Conservation (phyloP, 2,797 vertebrate genomes). For the Sitta carolinensis region DNA sequence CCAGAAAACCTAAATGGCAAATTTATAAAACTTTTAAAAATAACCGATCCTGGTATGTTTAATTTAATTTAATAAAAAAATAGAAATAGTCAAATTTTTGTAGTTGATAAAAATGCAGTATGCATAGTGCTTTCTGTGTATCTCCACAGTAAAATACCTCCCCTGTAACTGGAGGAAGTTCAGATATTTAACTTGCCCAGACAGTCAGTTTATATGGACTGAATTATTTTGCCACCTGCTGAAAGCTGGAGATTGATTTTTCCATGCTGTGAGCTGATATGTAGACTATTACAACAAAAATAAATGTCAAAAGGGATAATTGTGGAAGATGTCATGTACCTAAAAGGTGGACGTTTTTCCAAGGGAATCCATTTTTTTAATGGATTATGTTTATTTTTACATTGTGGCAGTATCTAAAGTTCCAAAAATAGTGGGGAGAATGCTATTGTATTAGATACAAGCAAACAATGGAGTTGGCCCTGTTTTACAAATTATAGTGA, state of each 20-base stretch:
- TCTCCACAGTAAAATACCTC: background rate
- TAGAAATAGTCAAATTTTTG: background rate
- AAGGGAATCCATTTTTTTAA: rapidly evolving
- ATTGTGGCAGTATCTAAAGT: background rate
- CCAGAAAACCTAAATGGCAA: background rate
- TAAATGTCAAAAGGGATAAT: background rate
- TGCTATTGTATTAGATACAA: background rate
- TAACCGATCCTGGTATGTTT: background rate
- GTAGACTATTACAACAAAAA: background rate
- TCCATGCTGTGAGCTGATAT: background rate
- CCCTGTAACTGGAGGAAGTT: background rate
- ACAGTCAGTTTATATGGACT: background rate
- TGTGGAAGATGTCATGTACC: background rate
- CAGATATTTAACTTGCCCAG: background rate
- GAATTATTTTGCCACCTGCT: background rate
- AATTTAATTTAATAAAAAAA: background rate
- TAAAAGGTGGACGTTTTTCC: background rate
- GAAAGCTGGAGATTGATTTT: background rate
- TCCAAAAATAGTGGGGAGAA: background rate
- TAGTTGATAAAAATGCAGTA: background rate
- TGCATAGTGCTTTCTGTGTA: background rate
- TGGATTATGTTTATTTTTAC: background rate
- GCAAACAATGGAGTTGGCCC: background rate
- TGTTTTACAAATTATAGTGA: background rate
- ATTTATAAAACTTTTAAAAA: background rate